Percentiles rank a stretch among this genome's conserved stretches.
phyloP scores from a whole-genome alignment of 2,113 vertebrate species.

The Rhinichthys klamathensis region DNA sequence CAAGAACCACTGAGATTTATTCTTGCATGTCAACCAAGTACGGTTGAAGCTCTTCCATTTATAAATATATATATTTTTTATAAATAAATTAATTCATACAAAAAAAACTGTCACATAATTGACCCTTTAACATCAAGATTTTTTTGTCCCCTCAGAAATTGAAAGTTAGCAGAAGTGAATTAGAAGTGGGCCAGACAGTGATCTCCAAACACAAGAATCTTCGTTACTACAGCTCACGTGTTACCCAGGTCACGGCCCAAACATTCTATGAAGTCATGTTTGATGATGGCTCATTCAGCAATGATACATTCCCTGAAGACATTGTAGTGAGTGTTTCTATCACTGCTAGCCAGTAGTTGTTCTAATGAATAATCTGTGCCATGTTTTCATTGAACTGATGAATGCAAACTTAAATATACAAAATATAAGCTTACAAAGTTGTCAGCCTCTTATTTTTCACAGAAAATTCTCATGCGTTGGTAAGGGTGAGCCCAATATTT shows the following conservation, averaged over 20 bases:
- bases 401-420: background rate
- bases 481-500: background rate
- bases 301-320: constrained; percentile 95
- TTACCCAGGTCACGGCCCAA: constrained; percentile 87
- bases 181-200: constrained; percentile 90
- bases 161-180: constrained; percentile 60
- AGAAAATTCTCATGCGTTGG: background rate
- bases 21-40: too few species aligned
- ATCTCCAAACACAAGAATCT: constrained; percentile 94
- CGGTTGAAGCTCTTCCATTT: too few species aligned
- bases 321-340: constrained; percentile 85
- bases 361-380: background rate
- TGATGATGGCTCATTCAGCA: constrained; percentile 95
- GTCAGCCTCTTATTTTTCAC: constrained; percentile 1
- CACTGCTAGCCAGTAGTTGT: background rate
- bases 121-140: background rate
- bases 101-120: background rate
- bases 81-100: background rate
- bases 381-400: background rate
- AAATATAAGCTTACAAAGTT: background rate
- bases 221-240: constrained; percentile 92
- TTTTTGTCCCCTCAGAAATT: constrained; percentile 36
- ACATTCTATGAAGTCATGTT: constrained; percentile 95
- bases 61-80: too few species aligned
- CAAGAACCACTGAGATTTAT: too few species aligned